Evolutionary conservation across 1,140 invertebrate genomes (phyloP), one percentile per base, ranked within the genome.

Genomic region (Metopolophium dirhodum): DNA sequence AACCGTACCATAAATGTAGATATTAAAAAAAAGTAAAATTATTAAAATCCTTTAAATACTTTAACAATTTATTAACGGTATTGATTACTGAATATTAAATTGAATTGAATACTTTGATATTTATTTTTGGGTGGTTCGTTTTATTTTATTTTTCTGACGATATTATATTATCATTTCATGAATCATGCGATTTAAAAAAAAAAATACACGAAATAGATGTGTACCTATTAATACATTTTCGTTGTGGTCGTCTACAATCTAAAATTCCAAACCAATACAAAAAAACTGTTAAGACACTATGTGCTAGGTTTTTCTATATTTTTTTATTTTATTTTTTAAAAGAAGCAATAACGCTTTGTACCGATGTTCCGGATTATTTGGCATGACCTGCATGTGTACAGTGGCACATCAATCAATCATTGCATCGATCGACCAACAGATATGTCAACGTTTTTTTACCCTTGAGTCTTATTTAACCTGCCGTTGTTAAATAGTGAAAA

Each of bases 281-380:
- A 23, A 26, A 54, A 89, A 88, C 49, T 35, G 9, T 88, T 22
- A 23, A 6, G 49, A 51, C 87, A 51, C 9, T 41, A 23, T 37
- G n/a, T n/a, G 45, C 86, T 11, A 37, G 18, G n/a, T 51, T 54
- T 35, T 88, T 35, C 49, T 35, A 88, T 85, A 26, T 41, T 68
- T 22, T 11, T 22, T 91, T n/a, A 47, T 47, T 47, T 91, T 91
- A 45, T 30, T 91, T 47, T 47, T 51, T 22, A 54, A 91, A 91
- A 91, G 41, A 47, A 68, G 41, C 18, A 77, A 91, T 91, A 77
- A 77, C 2, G 68, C 47, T 92, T 92, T 83, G 35, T 49, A 82
- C 68, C 8, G 68, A 35, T 92, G 90, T 92, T 92, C 61, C 77
- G 68, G 90, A 83, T 92, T 83, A 92, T 92, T 92, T 92, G 35